Evolutionary conservation across 2,797 vertebrate genomes (phyloP), one percentile per base, ranked within the genome.

Genomic region (Fringilla coelebs): DNA sequence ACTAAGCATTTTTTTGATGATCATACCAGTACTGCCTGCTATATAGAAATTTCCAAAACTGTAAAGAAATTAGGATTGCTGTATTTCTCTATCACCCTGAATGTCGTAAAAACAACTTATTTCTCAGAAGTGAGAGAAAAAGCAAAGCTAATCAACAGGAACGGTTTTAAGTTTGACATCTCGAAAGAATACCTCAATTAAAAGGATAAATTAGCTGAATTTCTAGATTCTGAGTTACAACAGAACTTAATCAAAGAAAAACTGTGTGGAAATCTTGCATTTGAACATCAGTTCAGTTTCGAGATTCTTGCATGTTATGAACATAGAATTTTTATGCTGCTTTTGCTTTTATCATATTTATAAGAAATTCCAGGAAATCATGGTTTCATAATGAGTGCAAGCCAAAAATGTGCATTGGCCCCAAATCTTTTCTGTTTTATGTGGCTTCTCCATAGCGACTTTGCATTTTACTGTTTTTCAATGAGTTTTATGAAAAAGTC

Each of bases 111-210:
- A 85, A 60, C 36, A 89, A 26, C 18, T 51, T 75, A 14, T 70
- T 89, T 85, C n/a, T 74, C 61, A 85, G 6, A 60, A 77, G 28
- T 60, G 41, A 85, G n/a, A 85, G 15, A 61, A 88, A 82, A 89
- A 57, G 8, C 15, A 90, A 85, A 62, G 46, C 12, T 94, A 87
- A 85, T 93, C 85, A 92, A 88, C 75, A 83, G 63, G 46, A 91
- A 81, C 34, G 16, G 21, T 46, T 89, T 52, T 63, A 78, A 88
- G 5, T 95, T 90, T 93, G 61, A 90, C 26, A 96, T 29, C 22
- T 82, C 95, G 48, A 88, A 96, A 92, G 71, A 57, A 7, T 88
- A 75, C 46, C 45, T 95, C 41, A 91, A 87, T 80, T 90, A 81
- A 96, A 90, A 79, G 40, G n/a, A 79, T 58, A 93, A 84, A 87